phyloP scores from a whole-genome alignment of 2,113 vertebrate genomes.

The Plectropomus leopardus region DNA sequence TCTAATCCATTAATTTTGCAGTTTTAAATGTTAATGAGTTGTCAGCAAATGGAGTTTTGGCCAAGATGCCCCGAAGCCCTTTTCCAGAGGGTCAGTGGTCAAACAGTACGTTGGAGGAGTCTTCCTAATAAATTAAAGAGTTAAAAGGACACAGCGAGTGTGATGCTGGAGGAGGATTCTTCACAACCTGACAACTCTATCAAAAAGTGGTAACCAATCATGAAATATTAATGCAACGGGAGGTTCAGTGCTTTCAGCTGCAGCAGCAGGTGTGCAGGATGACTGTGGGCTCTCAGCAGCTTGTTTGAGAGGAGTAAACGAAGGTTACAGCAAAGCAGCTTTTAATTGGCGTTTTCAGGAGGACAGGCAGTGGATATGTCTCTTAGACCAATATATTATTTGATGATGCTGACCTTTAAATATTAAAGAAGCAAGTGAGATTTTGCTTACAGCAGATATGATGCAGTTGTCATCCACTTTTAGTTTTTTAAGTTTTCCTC shows the following conservation, averaged over 20 bases:
- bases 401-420: background rate
- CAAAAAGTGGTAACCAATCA: background rate
- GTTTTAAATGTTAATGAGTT: conserved; percentile 2
- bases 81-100: background rate
- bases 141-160: background rate
- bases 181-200: background rate
- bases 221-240: background rate
- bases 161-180: background rate
- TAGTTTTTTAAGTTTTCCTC: too few relatives aligned
- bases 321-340: too few relatives aligned
- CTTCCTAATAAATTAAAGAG: background rate
- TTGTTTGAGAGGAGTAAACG: background rate
- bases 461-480: too few relatives aligned
- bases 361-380: too few relatives aligned
- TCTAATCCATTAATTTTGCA: background rate
- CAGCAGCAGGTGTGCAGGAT: background rate
- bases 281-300: background rate
- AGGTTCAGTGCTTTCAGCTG: background rate
- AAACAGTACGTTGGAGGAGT: background rate
- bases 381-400: background rate
- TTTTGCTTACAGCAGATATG: background rate
- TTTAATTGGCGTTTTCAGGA: background rate
- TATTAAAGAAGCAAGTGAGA: background rate
- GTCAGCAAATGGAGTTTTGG: background rate
- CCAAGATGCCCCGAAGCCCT: background rate